A percentile compares a stretch with the other conserved stretches of the same genome.
These are phyloP conservation scores for Lytechinus pictus DNA, from an alignment of 35 echinoderm and acorn worm genomes.

Conservation along the genomic window DNA sequence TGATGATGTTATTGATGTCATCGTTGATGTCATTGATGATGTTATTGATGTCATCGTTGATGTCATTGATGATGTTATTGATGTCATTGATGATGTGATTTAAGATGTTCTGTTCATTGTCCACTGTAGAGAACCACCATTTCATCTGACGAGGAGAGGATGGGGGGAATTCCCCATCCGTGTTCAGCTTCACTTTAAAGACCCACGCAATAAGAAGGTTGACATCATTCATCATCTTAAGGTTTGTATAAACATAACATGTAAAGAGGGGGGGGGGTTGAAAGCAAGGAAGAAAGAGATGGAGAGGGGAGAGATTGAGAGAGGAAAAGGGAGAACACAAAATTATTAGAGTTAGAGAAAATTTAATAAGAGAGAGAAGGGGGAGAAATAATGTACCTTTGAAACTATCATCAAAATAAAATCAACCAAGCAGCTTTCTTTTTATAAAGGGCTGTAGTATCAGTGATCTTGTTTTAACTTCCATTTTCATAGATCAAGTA, in stretches of 20 bases:
- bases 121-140: constrained; percentile 87
- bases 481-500: too few species aligned
- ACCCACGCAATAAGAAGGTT: constrained; percentile 95
- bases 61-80: too few species aligned
- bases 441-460: too few species aligned
- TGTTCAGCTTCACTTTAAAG: constrained; percentile 83
- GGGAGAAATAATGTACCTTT: too few species aligned
- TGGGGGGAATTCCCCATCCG: constrained; percentile 95
- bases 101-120: background rate
- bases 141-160: constrained; percentile 91
- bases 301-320: background rate
- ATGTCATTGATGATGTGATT: too few species aligned
- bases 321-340: background rate
- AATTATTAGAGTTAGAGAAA: background rate
- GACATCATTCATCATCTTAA: constrained; percentile 94
- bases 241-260: constrained; percentile 11
- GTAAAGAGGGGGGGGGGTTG: background rate
- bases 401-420: too few species aligned
- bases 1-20: too few species aligned
- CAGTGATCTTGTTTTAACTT: too few species aligned
- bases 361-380: too few species aligned
- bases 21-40: too few species aligned
- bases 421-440: too few species aligned
- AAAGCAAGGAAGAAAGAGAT: background rate
- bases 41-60: too few species aligned